These are phyloP conservation scores for Phyllotreta cruciferae DNA, from an alignment of 2,888 invertebrate genomes.

Conservation along the genomic window DNA sequence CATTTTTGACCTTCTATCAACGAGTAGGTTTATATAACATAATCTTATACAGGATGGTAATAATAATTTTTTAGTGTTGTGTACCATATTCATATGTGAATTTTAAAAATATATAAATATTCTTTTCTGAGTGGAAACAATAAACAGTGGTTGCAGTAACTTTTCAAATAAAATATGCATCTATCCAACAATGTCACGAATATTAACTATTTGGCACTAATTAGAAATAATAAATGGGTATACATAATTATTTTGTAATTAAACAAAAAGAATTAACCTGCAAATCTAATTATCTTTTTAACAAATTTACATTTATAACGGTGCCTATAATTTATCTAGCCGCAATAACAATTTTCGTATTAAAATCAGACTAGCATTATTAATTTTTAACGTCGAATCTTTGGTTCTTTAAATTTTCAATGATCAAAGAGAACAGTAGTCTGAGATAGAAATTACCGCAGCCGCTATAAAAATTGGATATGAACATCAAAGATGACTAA, in stretches of 20 bases:
- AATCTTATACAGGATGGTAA: too few relatives aligned
- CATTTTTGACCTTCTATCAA: too few relatives aligned
- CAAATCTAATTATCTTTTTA: constrained; percentile 3
- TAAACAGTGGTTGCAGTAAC: background rate
- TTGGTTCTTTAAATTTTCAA: constrained; percentile 2
- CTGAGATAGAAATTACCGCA: constrained; percentile 47
- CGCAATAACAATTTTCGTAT: too few relatives aligned
- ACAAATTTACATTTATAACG: constrained; percentile 2
- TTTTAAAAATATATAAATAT: too few relatives aligned
- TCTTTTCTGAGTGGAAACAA: background rate
- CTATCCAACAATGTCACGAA: background rate
- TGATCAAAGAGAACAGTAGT: constrained; percentile 35
- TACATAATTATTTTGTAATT: background rate
- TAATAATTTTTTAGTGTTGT: too few relatives aligned
- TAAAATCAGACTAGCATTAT: too few relatives aligned
- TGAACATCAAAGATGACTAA: constrained; percentile 52
- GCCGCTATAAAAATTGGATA: constrained; percentile 50
- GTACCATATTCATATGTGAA: too few relatives aligned
- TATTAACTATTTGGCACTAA: constrained; percentile 3
- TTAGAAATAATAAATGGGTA: background rate
- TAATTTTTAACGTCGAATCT: background rate
- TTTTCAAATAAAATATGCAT: background rate
- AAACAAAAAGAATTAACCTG: background rate
- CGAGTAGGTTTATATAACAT: too few relatives aligned
- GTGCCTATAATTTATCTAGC: background rate